Percentiles rank a stretch among this genome's conserved stretches.
Conservation (phyloP, 2,113 vertebrate species). For the Vidua macroura region DNA sequence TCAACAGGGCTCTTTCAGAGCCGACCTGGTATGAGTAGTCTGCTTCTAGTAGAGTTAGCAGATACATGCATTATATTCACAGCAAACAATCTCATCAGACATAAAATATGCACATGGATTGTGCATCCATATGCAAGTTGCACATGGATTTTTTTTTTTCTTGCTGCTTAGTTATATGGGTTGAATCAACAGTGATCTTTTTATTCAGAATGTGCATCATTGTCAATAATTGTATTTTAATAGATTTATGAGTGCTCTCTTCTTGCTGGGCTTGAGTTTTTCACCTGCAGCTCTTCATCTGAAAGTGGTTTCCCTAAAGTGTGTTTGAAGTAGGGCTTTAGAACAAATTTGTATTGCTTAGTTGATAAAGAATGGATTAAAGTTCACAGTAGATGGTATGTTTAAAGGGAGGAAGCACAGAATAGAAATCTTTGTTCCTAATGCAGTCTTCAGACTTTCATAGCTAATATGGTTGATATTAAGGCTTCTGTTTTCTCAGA, state of each 20-base stretch:
- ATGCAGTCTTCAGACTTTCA: neutral
- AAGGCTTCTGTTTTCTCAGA: neutral
- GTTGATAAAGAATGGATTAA: neutral
- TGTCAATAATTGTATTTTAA: neutral
- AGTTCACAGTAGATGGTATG: neutral
- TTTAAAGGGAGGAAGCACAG: neutral
- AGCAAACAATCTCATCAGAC: neutral
- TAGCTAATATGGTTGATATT: neutral
- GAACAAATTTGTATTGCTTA: neutral
- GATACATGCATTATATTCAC: neutral
- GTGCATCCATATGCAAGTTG: neutral
- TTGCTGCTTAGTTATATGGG: neutral
- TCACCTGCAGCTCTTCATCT: neutral
- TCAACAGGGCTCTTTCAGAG: neutral
- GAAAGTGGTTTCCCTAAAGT: neutral
- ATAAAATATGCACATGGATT: neutral
- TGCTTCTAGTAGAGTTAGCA: neutral
- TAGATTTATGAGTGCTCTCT: neutral
- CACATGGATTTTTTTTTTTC: neutral
- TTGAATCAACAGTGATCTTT: neutral
- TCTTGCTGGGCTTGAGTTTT: neutral
- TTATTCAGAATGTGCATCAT: neutral
- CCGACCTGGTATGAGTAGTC: neutral
- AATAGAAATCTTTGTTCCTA: neutral
- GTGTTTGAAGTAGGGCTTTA: neutral